Evolutionary conservation across 2,797 vertebrate genomes (phyloP), one percentile per base, ranked within the genome.

Genomic region (Dendrocincla tyrannina): DNA sequence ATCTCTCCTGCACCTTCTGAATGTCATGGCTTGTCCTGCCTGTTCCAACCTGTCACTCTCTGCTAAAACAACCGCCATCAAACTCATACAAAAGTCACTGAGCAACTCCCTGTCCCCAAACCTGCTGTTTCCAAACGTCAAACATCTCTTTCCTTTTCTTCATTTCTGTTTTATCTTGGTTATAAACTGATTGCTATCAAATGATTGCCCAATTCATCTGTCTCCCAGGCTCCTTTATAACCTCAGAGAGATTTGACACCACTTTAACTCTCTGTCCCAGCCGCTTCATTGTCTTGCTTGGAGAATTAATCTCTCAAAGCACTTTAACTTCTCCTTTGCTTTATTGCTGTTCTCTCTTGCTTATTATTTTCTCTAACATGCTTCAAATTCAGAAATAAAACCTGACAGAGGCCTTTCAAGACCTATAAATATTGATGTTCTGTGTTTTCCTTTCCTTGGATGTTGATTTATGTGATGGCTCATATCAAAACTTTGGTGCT

Each of bases 151-250:
- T 60, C 35, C 35, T 23, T 53, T 77, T 25, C 56, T 42, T 19
- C 49, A 76, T 46, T 49, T 53, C 77, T 85, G 35, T 49, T 90
- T 93, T 91, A 53, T 89, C 82, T 85, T 50, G 35, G 66, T 28
- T 82, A 66, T 70, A 55, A 85, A 62, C 84, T 69, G 92, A 95
- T 94, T 75, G 30, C 3, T 95, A 95, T 94, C 93, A 96, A 78
- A 93, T 93, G 94, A 96, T 95, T 97, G 89, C 60, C 89, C 92
- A 62, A 92, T 95, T 86, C 89, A 86, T 92, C 93, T 85, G 80
- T 35, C 81, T 58, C 7, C 72, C 49, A 13, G 35, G 27, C 35
- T 84, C 69, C 84, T 89, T 87, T 73, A 70, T 75, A 77, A 91
- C 39, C 67, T 82, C 27, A 5, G 44, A 39, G 67, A 84, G 84